Base-by-base conservation (phyloP, 2,113 vertebrate genomes). In the Actenoides hombroni region DNA sequence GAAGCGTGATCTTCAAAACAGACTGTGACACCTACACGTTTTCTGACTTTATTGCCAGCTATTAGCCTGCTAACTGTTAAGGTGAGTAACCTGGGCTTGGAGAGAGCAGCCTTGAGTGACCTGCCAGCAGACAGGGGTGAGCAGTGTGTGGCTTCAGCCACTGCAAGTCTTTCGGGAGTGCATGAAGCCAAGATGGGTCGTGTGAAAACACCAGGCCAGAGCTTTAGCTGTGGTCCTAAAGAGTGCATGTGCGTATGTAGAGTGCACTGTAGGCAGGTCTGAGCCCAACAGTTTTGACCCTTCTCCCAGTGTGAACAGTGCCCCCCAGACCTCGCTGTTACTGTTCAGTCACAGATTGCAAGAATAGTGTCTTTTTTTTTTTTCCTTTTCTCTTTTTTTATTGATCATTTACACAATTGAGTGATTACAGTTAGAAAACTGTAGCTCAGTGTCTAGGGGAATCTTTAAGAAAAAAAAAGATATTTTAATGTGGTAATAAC, bases 401-500 rank as follows among this genome's bases (percentile, higher is more conserved):
- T 46, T 57, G 23, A 46, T 53, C 39, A 19, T 71, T 85, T 92
- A 54, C 23, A 63, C 70, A 51, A 35, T 51, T 59, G 28, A 63
- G 19, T 76, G 37, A 40, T 65, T 83, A 24, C 21, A 28, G 51
- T 71, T 88, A 78, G n/a, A 77, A 81, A 75, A 65, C 67, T 44
- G 53, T 73, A 84, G 35, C 28, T 79, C 7, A 0, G 33, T 59
- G 61, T 57, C 86, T 74, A 44, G 28, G 74, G 82, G 40, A 79
- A 79, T 82, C 74, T 83, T 91, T 92, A 76, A 37, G 74, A 82
- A 88, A 95, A 92, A 92, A 53, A 90, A 96, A 61, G 40, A 71
- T 93, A 70, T 81, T 94, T 96, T 96, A 94, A 92, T 94, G 53
- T 31, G 51, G 64, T 77, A 93, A 81, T 88, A 94, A 92, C 75